A percentile compares a stretch with the other conserved stretches of the same genome.
These are phyloP conservation scores for Urophycis tenuis DNA, from an alignment of 2,797 vertebrate genomes.

Conservation along the genomic window DNA sequence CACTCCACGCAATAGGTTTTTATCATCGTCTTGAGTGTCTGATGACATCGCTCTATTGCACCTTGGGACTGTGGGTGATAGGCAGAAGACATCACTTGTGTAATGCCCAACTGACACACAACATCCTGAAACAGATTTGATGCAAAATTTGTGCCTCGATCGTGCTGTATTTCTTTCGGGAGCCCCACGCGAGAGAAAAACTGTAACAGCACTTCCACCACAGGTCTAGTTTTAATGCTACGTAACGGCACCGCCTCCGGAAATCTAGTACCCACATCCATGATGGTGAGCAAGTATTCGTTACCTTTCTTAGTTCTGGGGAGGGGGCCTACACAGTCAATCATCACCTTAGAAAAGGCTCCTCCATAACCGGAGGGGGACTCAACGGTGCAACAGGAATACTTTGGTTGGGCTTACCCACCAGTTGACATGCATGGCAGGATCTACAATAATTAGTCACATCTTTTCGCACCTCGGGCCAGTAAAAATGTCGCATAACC, in stretches of 20 bases:
- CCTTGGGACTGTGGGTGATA: constrained; percentile 3
- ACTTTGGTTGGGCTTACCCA: no score
- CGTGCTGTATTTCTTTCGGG: not conserved
- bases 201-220: not conserved
- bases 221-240: not conserved
- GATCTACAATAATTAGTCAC: no score
- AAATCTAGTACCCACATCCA: not conserved
- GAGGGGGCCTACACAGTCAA: constrained; percentile 2
- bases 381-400: no score
- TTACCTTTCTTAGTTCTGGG: not conserved
- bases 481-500: no score
- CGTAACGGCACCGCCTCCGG: not conserved
- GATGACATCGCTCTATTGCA: not conserved
- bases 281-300: not conserved
- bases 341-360: not conserved
- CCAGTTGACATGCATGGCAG: no score
- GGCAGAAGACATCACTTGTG: not conserved
- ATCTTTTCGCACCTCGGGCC: no score
- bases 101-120: not conserved
- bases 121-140: not conserved
- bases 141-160: not conserved
- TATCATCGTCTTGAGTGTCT: not conserved
- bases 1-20: not conserved
- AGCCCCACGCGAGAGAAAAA: not conserved
- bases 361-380: not conserved